phyloP scores from a whole-genome alignment of 2,113 vertebrate species.

The Neodon shergylaensis region DNA sequence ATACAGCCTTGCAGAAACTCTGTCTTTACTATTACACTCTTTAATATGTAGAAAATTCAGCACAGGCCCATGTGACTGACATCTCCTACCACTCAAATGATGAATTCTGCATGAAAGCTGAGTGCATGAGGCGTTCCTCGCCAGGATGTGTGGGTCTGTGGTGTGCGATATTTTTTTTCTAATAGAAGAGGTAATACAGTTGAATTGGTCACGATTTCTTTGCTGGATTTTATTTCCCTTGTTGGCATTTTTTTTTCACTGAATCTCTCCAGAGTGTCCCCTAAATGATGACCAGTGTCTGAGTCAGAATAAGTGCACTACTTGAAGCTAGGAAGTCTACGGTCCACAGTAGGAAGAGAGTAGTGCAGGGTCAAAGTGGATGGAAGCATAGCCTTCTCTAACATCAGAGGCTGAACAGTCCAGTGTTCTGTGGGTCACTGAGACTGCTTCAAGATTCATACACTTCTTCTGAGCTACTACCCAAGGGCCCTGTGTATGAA shows the following conservation, averaged over 20 bases:
- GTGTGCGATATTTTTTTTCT: neutral
- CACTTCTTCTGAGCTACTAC: neutral
- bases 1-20: conserved; percentile 35
- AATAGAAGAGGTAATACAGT: neutral
- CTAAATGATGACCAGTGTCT: neutral
- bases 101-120: neutral
- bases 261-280: neutral
- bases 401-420: conserved; percentile 10
- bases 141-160: neutral
- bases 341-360: neutral
- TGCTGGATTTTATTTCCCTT: conserved; percentile 33
- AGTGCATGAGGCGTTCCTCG: neutral
- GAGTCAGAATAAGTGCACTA: neutral
- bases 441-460: neutral
- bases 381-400: neutral
- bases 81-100: conserved; percentile 13
- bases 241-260: conserved; percentile 7
- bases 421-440: neutral
- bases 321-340: conserved; percentile 25
- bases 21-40: neutral
- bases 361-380: neutral
- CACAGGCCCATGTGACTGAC: neutral
- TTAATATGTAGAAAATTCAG: conserved; percentile 29
- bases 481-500: neutral
- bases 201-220: neutral